Evolutionary conservation across 2,888 invertebrate genomes (phyloP), one percentile per base, ranked within the genome.

Genomic region (Metopia argyrocephala): DNA sequence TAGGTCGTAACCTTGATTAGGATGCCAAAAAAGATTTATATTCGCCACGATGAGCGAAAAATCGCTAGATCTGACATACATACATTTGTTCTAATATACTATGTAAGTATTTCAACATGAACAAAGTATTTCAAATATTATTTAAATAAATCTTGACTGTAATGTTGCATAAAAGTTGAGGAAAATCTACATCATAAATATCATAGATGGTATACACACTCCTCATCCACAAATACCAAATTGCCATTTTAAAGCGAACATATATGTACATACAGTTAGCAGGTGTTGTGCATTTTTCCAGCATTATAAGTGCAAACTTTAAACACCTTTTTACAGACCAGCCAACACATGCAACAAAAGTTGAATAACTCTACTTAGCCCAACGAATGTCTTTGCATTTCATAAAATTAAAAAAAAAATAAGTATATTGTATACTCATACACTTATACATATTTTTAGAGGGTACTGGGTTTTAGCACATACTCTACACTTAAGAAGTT

Each of bases 141-240:
- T 82, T 82, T 74, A 71, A 78, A 82, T 82, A 82, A 82, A 79
- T 82, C 74, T 81, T 78, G 78, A 61, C 65, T 65, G 78, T 65
- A 81, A 74, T 78, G 69, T 74, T 73, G 80, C 69, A 78, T 57
- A 74, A 74, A 78, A 78, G 69, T 61, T 70, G 62, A 27, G 62
- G 27, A 75, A 65, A 21, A 31, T 54, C 46, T 50, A 50, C 48
- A 64, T 3, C 31, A n/a, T 45, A 59, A 48, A 61, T 28, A 70
- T 7, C 6, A 38, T 38, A 38, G 12, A 38, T 12, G 15, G 12
- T 31, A 31, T 9, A 12, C 18, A 46, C 59, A 5, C 46, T 45
- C 23, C 15, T 46, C 50, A 38, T 3, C 18, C 38, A 27, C 23
- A 28, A 54, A 46, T 46, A 15, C n/a, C 50, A 31, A 59, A 23